Base-by-base conservation (phyloP, 2,113 vertebrate genomes). In the Lota lota region DNA sequence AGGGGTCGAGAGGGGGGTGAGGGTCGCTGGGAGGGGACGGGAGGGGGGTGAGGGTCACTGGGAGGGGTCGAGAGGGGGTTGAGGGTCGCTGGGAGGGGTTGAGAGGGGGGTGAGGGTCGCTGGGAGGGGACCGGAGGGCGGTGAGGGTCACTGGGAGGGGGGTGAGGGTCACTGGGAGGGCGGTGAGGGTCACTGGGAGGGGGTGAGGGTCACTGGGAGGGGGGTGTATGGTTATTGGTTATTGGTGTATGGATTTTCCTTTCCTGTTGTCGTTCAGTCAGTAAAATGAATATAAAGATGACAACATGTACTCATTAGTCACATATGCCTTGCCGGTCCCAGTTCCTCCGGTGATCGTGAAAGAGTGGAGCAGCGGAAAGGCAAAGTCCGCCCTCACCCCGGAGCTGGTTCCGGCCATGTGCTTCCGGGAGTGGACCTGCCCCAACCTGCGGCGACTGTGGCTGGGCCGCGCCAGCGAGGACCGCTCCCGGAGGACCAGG, bases 381-480 rank as follows among this genome's bases (percentile, higher is more conserved):
- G 94, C 94, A 63, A 96, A 96, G 83, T 96, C 95, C 0, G 95
- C 95, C 40, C 92, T 96, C 79, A 97, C 94, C 4, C 95, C 95
- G 0, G 95, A 97, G 84, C 90, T 97, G 76, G 94, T 97, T 40
- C 93, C 94, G 0, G 95, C 94, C 1, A 87, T 97, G 77, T 94
- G 94, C 75, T 96, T 97, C 86, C 87, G 95, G 2, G 95, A 97
- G 88, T 97, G 95, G 95, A 97, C 95, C 70, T 97, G 95, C 68
- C 95, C 95, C 67, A 95, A 95, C 88, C 91, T 97, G 72, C 92
- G 94, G 66, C 93, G 94, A 51, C 92, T 97, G 63, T 96, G 95
- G 95, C 80, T 97, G 71, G 95, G 95, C 69, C 94, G 95, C 64
- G 95, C 95, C 40, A 94, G 94, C 1, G 95, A 97, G 77, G 95